A percentile compares a stretch with the other conserved stretches of the same genome.
These are phyloP conservation scores for Atlantisia rogersi DNA, from an alignment of 2,113 vertebrate genomes.

Conservation along the genomic window DNA sequence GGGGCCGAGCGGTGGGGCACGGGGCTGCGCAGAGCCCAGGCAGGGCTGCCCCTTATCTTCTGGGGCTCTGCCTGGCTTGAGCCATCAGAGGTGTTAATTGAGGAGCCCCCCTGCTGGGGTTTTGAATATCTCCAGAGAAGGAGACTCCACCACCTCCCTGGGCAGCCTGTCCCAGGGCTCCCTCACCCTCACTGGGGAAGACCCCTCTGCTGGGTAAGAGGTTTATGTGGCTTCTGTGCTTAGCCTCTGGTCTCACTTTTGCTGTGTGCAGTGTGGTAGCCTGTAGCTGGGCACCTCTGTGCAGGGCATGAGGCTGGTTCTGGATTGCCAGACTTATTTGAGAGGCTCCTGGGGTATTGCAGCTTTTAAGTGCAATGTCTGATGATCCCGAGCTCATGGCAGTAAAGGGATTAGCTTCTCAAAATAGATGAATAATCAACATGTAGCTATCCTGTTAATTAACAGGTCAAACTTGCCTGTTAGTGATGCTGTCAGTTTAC, in stretches of 20 bases:
- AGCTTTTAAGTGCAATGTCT: no score
- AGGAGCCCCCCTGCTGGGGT: neutral
- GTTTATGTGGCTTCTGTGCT: neutral
- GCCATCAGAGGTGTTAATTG: fast-evolving
- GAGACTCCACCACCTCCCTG: no score
- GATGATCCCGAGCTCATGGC: fast-evolving
- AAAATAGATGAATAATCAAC: neutral
- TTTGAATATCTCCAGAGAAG: no score
- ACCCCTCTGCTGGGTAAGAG: neutral
- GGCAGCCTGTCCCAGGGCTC: no score
- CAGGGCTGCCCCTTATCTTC: no score
- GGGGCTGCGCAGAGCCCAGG: fast-evolving
- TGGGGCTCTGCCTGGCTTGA: neutral
- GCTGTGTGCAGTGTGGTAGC: fast-evolving
- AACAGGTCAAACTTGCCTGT: fast-evolving
- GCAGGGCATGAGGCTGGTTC: fast-evolving
- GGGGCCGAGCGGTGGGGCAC: fast-evolving
- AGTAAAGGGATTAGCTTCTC: neutral
- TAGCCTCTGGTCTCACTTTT: neutral
- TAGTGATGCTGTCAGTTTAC: fast-evolving
- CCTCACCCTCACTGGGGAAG: no score
- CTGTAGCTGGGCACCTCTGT: neutral
- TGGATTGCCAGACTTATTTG: fast-evolving
- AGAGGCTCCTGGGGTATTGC: neutral
- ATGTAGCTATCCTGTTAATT: fast-evolving